A percentile compares a stretch with the other conserved stretches of the same genome.
These are phyloP conservation scores for Cosmorhoe ocellata DNA, from an alignment of 2,888 invertebrate species.

Conservation along the genomic window DNA sequence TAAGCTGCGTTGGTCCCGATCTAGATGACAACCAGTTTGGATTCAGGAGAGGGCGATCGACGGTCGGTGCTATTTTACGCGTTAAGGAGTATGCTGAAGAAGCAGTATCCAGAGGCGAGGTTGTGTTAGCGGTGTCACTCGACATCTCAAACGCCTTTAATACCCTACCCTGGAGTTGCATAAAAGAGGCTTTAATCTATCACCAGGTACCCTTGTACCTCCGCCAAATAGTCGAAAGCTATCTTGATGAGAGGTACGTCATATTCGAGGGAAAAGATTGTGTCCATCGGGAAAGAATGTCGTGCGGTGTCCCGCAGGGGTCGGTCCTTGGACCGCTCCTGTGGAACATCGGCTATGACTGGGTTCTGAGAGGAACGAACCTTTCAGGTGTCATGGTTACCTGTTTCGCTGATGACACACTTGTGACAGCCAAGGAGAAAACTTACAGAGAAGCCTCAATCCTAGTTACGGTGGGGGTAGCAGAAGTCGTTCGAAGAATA, in stretches of 20 bases:
- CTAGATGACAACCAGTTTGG: not conserved
- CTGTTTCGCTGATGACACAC: too few relatives aligned
- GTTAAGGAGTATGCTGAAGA: not conserved
- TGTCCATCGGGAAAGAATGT: not conserved
- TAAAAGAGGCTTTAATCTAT: too few relatives aligned
- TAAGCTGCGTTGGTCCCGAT: not conserved
- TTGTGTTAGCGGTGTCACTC: not conserved
- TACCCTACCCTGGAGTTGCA: too few relatives aligned
- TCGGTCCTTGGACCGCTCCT: too few relatives aligned
- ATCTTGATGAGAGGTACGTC: not conserved
- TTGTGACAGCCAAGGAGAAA: too few relatives aligned
- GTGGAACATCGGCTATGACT: too few relatives aligned
- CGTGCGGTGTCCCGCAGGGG: not conserved
- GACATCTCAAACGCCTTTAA: too few relatives aligned
- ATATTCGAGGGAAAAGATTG: not conserved
- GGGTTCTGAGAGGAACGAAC: too few relatives aligned
- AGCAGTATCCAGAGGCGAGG: not conserved
- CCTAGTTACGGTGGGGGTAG: too few relatives aligned
- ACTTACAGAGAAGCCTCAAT: too few relatives aligned
- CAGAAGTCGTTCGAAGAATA: too few relatives aligned
- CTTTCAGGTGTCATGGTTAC: too few relatives aligned
- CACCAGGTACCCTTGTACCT: not conserved
- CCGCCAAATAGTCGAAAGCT: not conserved
- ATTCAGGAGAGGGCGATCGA: not conserved
- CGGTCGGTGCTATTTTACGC: not conserved